A percentile compares a stretch with the other conserved stretches of the same genome.
These are phyloP conservation scores for Exephanes ischioxanthus DNA, from an alignment of 2,888 invertebrate genomes.

Conservation along the genomic window DNA sequence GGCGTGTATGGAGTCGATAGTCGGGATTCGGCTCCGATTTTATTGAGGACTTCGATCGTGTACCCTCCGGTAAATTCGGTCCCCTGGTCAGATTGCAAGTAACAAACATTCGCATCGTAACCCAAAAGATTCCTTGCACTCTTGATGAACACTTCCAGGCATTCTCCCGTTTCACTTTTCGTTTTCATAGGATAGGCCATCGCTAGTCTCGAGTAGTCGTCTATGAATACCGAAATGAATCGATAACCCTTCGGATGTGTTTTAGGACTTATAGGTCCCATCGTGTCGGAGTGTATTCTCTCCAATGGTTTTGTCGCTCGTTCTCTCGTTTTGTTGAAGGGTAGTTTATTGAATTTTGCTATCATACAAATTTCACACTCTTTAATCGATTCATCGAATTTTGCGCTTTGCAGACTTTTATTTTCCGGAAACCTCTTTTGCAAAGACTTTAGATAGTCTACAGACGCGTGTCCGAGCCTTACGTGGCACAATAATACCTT, in stretches of 20 bases:
- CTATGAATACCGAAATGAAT: constrained; percentile 52
- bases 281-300: constrained; percentile 38
- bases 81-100: constrained; percentile 60
- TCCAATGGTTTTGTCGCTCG: constrained; percentile 40
- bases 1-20: constrained; percentile 54
- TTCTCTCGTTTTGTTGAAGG: constrained; percentile 39
- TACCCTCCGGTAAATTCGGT: constrained; percentile 65
- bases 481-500: constrained; percentile 68
- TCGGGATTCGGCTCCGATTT: constrained; percentile 29
- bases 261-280: constrained; percentile 44
- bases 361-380: constrained; percentile 46
- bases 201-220: constrained; percentile 66
- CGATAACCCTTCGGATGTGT: constrained; percentile 58
- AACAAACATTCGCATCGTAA: constrained; percentile 62
- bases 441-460: constrained; percentile 67
- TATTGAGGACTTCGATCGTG: constrained; percentile 50
- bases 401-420: constrained; percentile 48
- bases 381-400: constrained; percentile 21
- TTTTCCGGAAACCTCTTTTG: constrained; percentile 31
- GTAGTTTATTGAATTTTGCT: constrained; percentile 47
- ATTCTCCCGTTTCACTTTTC: constrained; percentile 66
- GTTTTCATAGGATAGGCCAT: constrained; percentile 65
- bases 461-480: constrained; percentile 68
- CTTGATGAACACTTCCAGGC: constrained; percentile 67
- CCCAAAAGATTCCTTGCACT: constrained; percentile 69